Evolutionary conservation across 2,113 vertebrate genomes (phyloP).

Genomic region (Austrofundulus limnaeus): DNA sequence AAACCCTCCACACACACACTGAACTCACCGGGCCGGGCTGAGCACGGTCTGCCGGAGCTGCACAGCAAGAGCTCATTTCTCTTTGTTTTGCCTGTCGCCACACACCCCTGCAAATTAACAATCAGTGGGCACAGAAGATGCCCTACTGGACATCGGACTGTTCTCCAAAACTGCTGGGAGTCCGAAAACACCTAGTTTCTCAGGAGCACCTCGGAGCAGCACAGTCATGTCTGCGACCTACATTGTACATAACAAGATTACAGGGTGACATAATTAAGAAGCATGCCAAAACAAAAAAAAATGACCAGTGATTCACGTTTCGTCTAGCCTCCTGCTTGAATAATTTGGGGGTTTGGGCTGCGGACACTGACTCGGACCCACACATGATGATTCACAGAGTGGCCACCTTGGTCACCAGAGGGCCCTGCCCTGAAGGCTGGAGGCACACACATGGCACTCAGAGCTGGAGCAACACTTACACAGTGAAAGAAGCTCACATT

Average conservation of each 20-base stretch:
- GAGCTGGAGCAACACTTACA: conserved; percentile 57
- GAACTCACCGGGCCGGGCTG: conserved; percentile 55
- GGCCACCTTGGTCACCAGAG: conserved; percentile 62
- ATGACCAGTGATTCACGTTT: conserved; percentile 21
- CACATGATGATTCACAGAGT: conserved; percentile 54
- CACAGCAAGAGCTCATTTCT: conserved; percentile 60
- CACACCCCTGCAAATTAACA: conserved; percentile 52
- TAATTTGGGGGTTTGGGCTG: conserved; percentile 33
- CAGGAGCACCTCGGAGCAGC: conserved; percentile 34
- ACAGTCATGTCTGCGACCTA: conserved; percentile 56
- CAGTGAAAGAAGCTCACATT: too few relatives aligned
- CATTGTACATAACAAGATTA: conserved; percentile 51
- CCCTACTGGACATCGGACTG: conserved; percentile 19
- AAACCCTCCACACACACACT: conserved; percentile 65
- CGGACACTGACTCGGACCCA: conserved; percentile 43
- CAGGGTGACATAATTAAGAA: conserved; percentile 48
- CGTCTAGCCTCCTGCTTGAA: conserved; percentile 28
- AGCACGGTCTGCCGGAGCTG: conserved; percentile 40
- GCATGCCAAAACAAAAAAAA: conserved; percentile 26
- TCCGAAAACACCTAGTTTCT: conserved; percentile 30
- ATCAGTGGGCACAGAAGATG: conserved; percentile 24
- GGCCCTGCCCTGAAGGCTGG: conserved; percentile 52
- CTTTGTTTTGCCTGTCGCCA: conserved; percentile 60
- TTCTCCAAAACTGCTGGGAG: conserved; percentile 8
- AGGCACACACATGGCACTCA: conserved; percentile 3